Conservation (phyloP, 2,888 invertebrate genomes). For the Limnephilus rhombicus region DNA sequence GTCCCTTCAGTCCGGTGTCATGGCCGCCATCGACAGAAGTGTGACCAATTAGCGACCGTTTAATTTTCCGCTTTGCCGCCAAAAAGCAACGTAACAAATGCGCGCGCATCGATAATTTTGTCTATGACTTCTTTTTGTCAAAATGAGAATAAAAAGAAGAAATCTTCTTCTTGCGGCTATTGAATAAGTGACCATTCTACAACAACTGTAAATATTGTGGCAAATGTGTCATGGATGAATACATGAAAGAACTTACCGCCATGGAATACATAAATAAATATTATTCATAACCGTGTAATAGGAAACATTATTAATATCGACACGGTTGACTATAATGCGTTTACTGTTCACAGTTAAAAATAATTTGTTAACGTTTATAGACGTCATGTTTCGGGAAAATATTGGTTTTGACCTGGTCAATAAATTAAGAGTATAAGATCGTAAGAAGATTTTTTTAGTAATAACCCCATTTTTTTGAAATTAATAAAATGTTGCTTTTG, state of each 20-base stretch:
- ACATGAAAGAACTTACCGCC: conserved; percentile 36
- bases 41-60: conserved; percentile 39
- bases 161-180: background rate
- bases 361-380: background rate
- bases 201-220: conserved; percentile 44
- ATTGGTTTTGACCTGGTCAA: background rate
- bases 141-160: background rate
- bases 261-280: background rate
- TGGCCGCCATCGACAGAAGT: conserved; percentile 26
- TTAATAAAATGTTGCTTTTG: too few species aligned
- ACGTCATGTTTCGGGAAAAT: background rate
- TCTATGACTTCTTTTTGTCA: conserved; percentile 30
- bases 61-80: conserved; percentile 43
- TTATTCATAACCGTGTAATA: background rate
- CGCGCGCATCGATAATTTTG: conserved; percentile 35
- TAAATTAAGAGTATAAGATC: too few species aligned
- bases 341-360: background rate
- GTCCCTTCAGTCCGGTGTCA: conserved; percentile 17
- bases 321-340: background rate
- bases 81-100: conserved; percentile 39
- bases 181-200: conserved; percentile 14
- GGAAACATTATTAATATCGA: background rate
- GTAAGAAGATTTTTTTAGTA: too few species aligned
- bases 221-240: conserved; percentile 27
- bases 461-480: too few species aligned